Evolutionary conservation across 1,140 invertebrate genomes (phyloP).

Genomic region (Danaus plexippus): DNA sequence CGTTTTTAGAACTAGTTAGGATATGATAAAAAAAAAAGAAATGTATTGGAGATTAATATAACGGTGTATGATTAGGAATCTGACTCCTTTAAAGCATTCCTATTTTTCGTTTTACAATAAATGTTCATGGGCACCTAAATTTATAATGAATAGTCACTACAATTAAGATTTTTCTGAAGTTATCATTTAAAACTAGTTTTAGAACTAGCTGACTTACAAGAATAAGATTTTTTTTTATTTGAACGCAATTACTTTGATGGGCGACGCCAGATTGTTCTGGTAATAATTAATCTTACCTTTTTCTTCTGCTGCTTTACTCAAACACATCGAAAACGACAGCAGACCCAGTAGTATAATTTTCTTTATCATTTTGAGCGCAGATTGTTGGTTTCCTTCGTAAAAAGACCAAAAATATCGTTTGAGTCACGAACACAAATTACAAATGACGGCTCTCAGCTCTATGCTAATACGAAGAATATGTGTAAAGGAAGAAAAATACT

Average conservation of each 20-base stretch:
- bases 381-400: conserved; percentile 2
- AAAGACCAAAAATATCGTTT: background rate
- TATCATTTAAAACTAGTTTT: conserved; percentile 14
- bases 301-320: conserved; percentile 29
- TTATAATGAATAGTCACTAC: background rate
- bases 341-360: conserved; percentile 53
- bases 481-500: too few relatives aligned
- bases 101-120: conserved; percentile 5
- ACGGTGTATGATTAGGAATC: background rate
- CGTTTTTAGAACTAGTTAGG: too few relatives aligned
- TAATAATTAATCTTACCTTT: conserved; percentile 31
- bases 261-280: conserved; percentile 19
- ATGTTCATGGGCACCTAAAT: conserved; percentile 1
- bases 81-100: background rate
- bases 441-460: background rate
- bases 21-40: too few relatives aligned
- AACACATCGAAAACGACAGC: conserved; percentile 42
- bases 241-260: conserved; percentile 33
- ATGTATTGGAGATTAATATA: conserved; percentile 2
- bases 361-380: conserved; percentile 37
- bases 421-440: conserved; percentile 6
- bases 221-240: conserved; percentile 38
- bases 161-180: conserved; percentile 8
- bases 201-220: conserved; percentile 20
- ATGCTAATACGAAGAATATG: too few relatives aligned